Conservation (phyloP, 2,888 invertebrate genomes). For the Drosophila flavopinicola region DNA sequence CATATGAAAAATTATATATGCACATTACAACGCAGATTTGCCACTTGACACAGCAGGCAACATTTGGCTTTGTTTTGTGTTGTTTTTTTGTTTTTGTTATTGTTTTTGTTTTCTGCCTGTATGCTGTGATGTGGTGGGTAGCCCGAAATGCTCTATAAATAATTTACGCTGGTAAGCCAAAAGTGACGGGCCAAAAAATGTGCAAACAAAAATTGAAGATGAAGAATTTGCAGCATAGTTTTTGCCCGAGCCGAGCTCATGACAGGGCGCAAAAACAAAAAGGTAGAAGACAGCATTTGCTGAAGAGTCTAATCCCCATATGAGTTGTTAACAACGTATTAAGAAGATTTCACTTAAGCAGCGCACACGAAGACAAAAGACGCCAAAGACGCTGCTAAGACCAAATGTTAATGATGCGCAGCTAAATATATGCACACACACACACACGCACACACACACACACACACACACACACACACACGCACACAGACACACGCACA, state of each 20-base stretch:
- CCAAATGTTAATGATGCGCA: conserved; percentile 60
- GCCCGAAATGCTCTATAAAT: conserved; percentile 56
- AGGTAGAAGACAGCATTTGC: conserved; percentile 29
- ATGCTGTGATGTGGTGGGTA: background rate
- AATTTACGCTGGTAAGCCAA: conserved; percentile 54
- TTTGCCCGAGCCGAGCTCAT: conserved; percentile 14
- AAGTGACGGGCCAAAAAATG: conserved; percentile 61
- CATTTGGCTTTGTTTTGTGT: conserved; percentile 14
- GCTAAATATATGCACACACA: conserved; percentile 32
- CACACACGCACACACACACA: conserved; percentile 8
- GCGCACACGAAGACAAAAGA: conserved; percentile 48
- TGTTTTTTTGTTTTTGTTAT: background rate
- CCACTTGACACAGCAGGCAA: conserved; percentile 65
- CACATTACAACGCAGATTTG: conserved; percentile 79
- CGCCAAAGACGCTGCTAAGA: conserved; percentile 39
- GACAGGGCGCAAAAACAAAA: conserved; percentile 20
- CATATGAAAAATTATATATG: conserved; percentile 74
- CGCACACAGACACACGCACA: background rate
- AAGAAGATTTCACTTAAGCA: conserved; percentile 77
- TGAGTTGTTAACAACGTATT: conserved; percentile 79
- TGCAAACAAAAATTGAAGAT: conserved; percentile 31
- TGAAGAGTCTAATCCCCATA: conserved; percentile 51
- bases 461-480: background rate
- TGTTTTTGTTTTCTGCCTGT: background rate
- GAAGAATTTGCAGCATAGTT: conserved; percentile 51